These are phyloP conservation scores for Molorchus minor DNA, from an alignment of 2,888 invertebrate species.

Conservation along the genomic window DNA sequence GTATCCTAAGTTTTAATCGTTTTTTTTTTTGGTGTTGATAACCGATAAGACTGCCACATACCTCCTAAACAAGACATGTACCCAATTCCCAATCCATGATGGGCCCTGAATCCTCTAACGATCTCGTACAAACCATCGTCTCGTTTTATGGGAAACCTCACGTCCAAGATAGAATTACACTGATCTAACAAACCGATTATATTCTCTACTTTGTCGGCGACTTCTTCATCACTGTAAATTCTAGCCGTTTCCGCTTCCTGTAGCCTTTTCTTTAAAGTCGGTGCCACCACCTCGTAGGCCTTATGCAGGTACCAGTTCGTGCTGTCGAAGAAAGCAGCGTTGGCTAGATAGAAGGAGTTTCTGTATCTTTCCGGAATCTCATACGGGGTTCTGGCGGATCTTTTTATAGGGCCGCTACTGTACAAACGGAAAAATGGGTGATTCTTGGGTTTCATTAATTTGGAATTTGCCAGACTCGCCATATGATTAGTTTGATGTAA, in stretches of 20 bases:
- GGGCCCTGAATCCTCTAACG: constrained; percentile 55
- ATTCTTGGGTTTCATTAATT: constrained; percentile 17
- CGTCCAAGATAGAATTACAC: constrained; percentile 56
- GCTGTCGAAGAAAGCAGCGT: constrained; percentile 57
- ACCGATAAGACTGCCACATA: too few relatives aligned
- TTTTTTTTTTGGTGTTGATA: too few relatives aligned
- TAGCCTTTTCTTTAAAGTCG: constrained; percentile 49
- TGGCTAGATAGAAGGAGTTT: constrained; percentile 58
- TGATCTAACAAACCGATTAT: constrained; percentile 53
- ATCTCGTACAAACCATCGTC: constrained; percentile 52
- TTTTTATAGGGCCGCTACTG: not conserved
- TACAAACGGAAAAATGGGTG: not conserved
- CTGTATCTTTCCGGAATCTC: constrained; percentile 56
- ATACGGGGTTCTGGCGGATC: constrained; percentile 37
- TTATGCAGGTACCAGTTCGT: constrained; percentile 57
- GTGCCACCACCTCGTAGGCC: constrained; percentile 54
- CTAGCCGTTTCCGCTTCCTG: constrained; percentile 29
- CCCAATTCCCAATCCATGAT: constrained; percentile 52
- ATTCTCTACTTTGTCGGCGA: constrained; percentile 44
- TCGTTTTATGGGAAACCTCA: constrained; percentile 53
- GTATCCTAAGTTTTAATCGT: too few relatives aligned
- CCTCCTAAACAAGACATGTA: constrained; percentile 52
- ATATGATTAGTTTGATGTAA: constrained; percentile 20
- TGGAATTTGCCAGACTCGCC: constrained; percentile 34
- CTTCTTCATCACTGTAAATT: constrained; percentile 35